These are phyloP conservation scores for Escarpia spicata DNA, from an alignment of 2,888 invertebrate genomes.

Conservation along the genomic window DNA sequence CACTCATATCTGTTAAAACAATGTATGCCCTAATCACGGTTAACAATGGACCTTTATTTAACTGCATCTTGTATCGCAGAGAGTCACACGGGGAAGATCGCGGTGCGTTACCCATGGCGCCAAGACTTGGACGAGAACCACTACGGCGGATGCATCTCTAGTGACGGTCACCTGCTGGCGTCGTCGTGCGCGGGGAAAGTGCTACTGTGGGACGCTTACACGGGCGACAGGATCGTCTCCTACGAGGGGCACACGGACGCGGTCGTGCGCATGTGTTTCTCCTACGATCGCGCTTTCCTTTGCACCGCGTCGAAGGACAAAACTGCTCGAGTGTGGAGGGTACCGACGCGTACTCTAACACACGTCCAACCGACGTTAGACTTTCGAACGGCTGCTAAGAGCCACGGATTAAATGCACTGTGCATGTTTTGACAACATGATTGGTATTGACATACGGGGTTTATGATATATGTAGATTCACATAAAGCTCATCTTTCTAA, in stretches of 20 bases:
- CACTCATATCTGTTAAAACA: too few relatives aligned
- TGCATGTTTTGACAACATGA: too few relatives aligned
- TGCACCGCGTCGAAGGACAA: neutral
- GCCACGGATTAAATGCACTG: too few relatives aligned
- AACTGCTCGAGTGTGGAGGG: neutral
- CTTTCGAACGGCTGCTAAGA: too few relatives aligned
- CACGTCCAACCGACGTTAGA: neutral
- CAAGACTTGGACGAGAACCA: neutral
- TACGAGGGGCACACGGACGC: neutral
- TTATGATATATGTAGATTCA: too few relatives aligned
- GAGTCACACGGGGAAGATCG: neutral
- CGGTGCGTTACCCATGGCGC: neutral
- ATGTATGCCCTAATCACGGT: too few relatives aligned
- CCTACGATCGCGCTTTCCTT: neutral
- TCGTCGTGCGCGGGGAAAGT: neutral
- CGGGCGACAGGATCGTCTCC: neutral
- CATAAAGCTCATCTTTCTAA: too few relatives aligned
- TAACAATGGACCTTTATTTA: too few relatives aligned
- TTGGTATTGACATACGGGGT: too few relatives aligned
- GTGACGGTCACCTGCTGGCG: neutral
- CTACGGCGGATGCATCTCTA: conserved; percentile 3
- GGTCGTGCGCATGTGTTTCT: conserved; percentile 2
- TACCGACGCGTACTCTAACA: neutral
- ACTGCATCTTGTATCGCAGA: neutral
- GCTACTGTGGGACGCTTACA: neutral